Evolutionary conservation across 2,888 invertebrate species (phyloP), one percentile per base, ranked within the genome.

Genomic region (Holacanthella duospinosa): DNA sequence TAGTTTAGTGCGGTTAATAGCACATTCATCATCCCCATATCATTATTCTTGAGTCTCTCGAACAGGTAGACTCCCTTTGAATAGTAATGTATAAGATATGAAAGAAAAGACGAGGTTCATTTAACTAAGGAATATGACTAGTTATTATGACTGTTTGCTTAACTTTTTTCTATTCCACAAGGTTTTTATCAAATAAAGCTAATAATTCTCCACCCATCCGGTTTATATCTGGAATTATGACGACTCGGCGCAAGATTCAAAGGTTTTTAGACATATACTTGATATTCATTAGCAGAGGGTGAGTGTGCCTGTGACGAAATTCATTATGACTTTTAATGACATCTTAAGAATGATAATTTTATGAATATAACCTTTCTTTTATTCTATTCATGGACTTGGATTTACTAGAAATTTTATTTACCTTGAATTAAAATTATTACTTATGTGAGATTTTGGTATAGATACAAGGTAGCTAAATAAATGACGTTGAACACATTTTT

Each of bases 161-260:
- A 36, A 36, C 36, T 36, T n/a, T n/a, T n/a, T n/a, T n/a, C n/a
- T n/a, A n/a, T n/a, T n/a, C n/a, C n/a, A n/a, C n/a, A n/a, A n/a
- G n/a, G 36, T 36, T 36, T 48, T 48, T 9, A 48, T 21, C 19
- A 48, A 21, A 21, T 48, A n/a, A 9, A 48, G 19, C 48, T 48
- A 48, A 48, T 48, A 48, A 48, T 48, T 48, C 48, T 21, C 48
- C 48, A 48, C 48, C 48, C 48, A 48, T 48, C 48, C 48, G 48
- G 48, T 48, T 48, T 48, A 9, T 21, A 48, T 48, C 48, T 21
- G 21, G 48, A 48, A 16, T 48, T 21, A n/a, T 48, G 48, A 48
- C 21, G 48, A 48, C 36, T 6, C 36, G 16, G n/a, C n/a, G n/a
- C 9, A 36, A 12, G 36, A 36, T 36, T 36, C 36, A 36, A 36